These are phyloP conservation scores for Lydus trimaculatus DNA, from an alignment of 2,888 invertebrate species.

Conservation along the genomic window DNA sequence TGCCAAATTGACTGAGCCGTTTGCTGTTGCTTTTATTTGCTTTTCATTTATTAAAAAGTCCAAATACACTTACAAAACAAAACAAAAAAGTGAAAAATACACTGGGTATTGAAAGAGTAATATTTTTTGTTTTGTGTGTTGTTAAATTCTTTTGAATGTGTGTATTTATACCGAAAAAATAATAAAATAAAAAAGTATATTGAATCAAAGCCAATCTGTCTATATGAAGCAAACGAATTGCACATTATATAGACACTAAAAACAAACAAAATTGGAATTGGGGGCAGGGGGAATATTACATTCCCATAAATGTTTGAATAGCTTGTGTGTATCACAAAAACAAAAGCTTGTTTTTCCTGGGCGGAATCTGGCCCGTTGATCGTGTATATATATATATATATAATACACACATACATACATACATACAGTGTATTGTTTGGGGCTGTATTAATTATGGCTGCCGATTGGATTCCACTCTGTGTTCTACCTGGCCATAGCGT, in stretches of 20 bases:
- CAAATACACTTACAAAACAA: neutral
- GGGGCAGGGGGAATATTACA: constrained; percentile 18
- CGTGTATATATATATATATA: constrained; percentile 20
- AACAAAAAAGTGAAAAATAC: neutral
- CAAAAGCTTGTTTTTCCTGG: constrained; percentile 47
- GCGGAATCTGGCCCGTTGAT: constrained; percentile 52
- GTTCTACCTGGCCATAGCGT: constrained; percentile 54
- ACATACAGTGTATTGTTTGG: constrained; percentile 50
- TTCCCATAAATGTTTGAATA: constrained; percentile 34
- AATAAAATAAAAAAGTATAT: neutral
- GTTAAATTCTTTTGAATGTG: neutral
- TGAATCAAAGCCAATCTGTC: constrained; percentile 4
- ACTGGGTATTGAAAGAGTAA: neutral
- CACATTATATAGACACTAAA: neutral
- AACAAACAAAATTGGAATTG: constrained; percentile 1
- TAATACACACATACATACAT: neutral
- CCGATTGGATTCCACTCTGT: constrained; percentile 57
- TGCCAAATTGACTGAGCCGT: neutral
- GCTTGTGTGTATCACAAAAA: constrained; percentile 34
- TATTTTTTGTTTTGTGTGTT: neutral
- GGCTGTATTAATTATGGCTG: constrained; percentile 58
- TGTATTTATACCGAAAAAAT: neutral
- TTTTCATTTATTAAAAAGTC: neutral
- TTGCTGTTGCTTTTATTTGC: neutral
- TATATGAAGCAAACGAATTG: constrained; percentile 4